Base-by-base conservation (phyloP, 2,797 vertebrate genomes). In the Decapterus maruadsi region DNA sequence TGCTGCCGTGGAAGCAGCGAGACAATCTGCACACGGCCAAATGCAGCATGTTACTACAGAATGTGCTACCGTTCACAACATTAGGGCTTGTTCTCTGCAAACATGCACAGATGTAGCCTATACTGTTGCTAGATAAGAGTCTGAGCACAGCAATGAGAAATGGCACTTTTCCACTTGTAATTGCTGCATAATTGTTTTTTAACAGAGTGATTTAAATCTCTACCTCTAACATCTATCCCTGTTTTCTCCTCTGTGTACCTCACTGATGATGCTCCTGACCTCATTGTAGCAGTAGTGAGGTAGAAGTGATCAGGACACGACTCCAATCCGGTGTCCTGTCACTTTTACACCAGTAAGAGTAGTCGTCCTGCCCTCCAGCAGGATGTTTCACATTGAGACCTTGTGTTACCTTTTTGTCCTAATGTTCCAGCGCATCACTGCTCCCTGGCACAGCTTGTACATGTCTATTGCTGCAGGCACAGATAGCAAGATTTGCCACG, bases 361-460 rank as follows among this genome's bases (percentile, higher is more conserved):
- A 68, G 75, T 54, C 74, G 48, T 74, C 22, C 75, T 80, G 17
- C 73, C 78, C 77, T 66, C 54, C 40, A 68, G 77, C 77, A 6
- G 17, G 34, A 59, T 76, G 63, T 75, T 57, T 86, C 42, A 64
- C 65, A 53, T 54, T 38, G 48, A 86, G 76, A 80, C 67, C 68
- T 73, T 53, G 69, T 75, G 54, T 89, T 82, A 87, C 77, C 61
- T 77, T 66, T 66, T 67, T 62, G 43, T 70, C 60, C 64, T 46
- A 36, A 3, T 29, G 42, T 72, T 59, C 45, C 58, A 22, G 43
- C 46, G 42, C 17, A 38, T 81, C 74, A 36, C 40, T 1, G 2
- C 42, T 59, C 34, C 46, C 48, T 74, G 58, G 57, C 71, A 36
- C 46, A 42, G 40, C 51, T 29, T 75, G 72, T 75, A 66, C 70